Evolutionary conservation across 2,888 invertebrate genomes (phyloP).

Genomic region (Trichogramma dendrolimi): DNA sequence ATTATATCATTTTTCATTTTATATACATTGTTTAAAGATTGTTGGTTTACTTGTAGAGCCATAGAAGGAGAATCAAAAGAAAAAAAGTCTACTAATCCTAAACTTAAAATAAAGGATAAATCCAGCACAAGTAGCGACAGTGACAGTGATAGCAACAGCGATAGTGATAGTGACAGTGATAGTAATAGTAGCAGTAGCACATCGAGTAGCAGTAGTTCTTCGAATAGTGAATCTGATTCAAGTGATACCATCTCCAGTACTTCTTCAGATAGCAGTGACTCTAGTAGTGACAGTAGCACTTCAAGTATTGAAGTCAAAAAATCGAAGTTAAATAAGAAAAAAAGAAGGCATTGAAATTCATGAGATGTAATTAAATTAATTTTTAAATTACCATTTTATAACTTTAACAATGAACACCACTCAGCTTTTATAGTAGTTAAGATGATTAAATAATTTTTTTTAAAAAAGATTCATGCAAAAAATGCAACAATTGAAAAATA

Average conservation of each 20-base stretch:
- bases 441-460: too few species aligned
- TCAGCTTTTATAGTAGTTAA: neutral
- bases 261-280: conserved; percentile 34
- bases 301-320: conserved; percentile 30
- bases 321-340: conserved; percentile 18
- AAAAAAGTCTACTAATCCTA: conserved; percentile 27
- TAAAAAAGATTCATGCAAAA: too few species aligned
- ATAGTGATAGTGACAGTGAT: conserved; percentile 37
- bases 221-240: conserved; percentile 45
- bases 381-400: neutral
- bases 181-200: conserved; percentile 39
- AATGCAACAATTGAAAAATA: too few species aligned
- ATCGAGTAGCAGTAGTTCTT: conserved; percentile 35
- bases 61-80: conserved; percentile 27
- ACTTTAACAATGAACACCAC: neutral
- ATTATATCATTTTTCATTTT: neutral
- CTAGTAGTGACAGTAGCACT: conserved; percentile 35
- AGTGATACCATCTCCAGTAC: conserved; percentile 41
- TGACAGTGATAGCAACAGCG: conserved; percentile 31
- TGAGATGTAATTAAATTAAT: neutral
- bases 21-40: neutral
- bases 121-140: conserved; percentile 36
- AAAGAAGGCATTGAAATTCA: conserved; percentile 8
- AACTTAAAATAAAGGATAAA: conserved; percentile 21
- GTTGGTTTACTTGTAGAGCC: conserved; percentile 13